Percentiles rank a stretch among this genome's conserved stretches.
These are phyloP conservation scores for Idaea straminata DNA, from an alignment of 2,888 invertebrate species.

Conservation along the genomic window DNA sequence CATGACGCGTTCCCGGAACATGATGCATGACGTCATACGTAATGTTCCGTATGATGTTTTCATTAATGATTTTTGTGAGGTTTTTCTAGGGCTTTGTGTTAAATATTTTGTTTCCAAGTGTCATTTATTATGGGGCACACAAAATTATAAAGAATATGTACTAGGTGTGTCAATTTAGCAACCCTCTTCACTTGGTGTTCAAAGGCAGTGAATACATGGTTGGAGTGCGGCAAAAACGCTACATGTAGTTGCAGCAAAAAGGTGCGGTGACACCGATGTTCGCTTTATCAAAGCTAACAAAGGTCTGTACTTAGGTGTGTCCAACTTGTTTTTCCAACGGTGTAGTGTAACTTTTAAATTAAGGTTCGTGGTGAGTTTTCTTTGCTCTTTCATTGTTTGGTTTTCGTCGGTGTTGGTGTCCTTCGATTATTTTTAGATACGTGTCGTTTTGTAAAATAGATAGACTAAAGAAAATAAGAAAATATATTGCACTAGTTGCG, in stretches of 20 bases:
- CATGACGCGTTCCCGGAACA: too few relatives aligned
- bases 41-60: too few relatives aligned
- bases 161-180: conserved; percentile 5
- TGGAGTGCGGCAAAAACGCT: conserved; percentile 1
- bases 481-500: too few relatives aligned
- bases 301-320: conserved; percentile 30
- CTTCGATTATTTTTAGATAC: background rate
- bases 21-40: too few relatives aligned
- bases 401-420: conserved; percentile 4
- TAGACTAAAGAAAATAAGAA: too few relatives aligned
- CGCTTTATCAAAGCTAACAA: conserved; percentile 49
- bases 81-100: too few relatives aligned
- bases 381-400: conserved; percentile 3
- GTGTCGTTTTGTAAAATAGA: too few relatives aligned
- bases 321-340: conserved; percentile 19
- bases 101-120: too few relatives aligned
- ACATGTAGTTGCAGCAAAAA: conserved; percentile 56
- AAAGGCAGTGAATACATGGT: conserved; percentile 7
- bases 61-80: too few relatives aligned
- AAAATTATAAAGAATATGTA: too few relatives aligned
- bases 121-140: too few relatives aligned
- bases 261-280: conserved; percentile 54
- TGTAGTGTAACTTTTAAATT: conserved; percentile 16
- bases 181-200: conserved; percentile 2
- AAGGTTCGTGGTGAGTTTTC: conserved; percentile 14